phyloP scores from a whole-genome alignment of 35 echinoderm and acorn worm species.

The Apostichopus californicus region DNA sequence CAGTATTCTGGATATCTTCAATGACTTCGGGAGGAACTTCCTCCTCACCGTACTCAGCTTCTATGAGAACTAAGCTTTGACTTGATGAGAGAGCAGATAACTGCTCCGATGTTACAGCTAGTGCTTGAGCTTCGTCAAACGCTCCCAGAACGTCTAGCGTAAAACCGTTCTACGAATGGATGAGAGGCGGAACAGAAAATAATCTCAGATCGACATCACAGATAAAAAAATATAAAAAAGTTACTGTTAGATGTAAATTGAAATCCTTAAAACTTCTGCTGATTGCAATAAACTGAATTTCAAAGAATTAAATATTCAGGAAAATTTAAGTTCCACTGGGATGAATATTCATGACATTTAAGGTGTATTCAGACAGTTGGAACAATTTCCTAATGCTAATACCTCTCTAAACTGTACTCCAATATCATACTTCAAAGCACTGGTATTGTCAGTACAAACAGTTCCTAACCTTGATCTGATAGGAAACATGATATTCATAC shows the following conservation, averaged over 20 bases:
- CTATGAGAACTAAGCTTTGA: conserved; percentile 10
- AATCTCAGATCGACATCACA: background rate
- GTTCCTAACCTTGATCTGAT: no score
- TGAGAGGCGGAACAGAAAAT: background rate
- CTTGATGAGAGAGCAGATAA: background rate
- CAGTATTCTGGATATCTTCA: background rate
- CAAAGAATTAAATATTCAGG: background rate
- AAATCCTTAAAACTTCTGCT: background rate
- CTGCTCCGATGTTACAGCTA: background rate
- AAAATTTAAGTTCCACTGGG: background rate
- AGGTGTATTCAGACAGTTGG: no score
- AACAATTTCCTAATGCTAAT: no score
- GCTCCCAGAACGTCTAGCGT: conserved; percentile 7
- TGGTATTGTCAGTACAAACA: no score
- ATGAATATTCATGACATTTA: no score
- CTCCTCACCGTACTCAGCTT: conserved; percentile 24
- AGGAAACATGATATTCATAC: no score
- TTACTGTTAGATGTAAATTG: background rate
- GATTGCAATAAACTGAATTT: background rate
- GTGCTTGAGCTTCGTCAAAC: conserved; percentile 26
- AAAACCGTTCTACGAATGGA: background rate
- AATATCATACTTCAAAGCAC: no score
- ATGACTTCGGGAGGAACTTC: conserved; percentile 16
- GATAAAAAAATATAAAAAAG: background rate
- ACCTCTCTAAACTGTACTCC: no score